Percentiles rank a stretch among this genome's conserved stretches.
phyloP scores from a whole-genome alignment of 2,888 invertebrate species.

The Lochmaea capreae region DNA sequence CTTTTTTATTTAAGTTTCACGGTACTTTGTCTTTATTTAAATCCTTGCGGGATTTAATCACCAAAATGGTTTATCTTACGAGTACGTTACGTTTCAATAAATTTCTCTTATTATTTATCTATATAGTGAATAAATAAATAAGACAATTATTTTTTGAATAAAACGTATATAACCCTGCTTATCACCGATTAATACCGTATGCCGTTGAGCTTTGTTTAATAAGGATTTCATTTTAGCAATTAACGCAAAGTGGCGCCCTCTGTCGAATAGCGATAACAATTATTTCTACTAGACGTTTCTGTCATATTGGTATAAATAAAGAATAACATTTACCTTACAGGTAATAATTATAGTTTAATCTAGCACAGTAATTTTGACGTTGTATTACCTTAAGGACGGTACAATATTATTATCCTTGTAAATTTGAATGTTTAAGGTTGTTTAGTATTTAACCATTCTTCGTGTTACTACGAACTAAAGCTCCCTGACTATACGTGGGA shows the following conservation, averaged over 20 bases:
- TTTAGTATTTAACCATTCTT: not conserved
- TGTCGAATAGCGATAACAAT: not conserved
- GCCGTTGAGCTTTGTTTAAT: not conserved
- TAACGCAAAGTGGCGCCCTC: not conserved
- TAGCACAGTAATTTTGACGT: not conserved
- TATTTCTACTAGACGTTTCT: not conserved
- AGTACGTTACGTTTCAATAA: too few species aligned
- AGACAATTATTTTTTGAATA: too few species aligned
- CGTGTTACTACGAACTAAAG: conserved; percentile 4
- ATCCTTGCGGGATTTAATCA: too few species aligned
- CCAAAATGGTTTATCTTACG: too few species aligned
- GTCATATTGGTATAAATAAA: not conserved
- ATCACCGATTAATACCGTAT: not conserved
- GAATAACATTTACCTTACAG: not conserved
- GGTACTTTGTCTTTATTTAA: too few species aligned
- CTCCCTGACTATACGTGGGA: conserved; percentile 43
- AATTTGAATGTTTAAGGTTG: not conserved
- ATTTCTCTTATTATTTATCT: too few species aligned
- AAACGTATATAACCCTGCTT: not conserved
- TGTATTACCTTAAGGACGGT: not conserved
- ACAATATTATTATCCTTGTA: not conserved
- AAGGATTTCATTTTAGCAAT: not conserved
- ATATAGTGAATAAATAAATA: too few species aligned
- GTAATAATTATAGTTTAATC: not conserved
- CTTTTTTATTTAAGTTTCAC: too few species aligned